These are phyloP conservation scores for Lepus europaeus DNA, from an alignment of 2,113 vertebrate species.

Conservation along the genomic window DNA sequence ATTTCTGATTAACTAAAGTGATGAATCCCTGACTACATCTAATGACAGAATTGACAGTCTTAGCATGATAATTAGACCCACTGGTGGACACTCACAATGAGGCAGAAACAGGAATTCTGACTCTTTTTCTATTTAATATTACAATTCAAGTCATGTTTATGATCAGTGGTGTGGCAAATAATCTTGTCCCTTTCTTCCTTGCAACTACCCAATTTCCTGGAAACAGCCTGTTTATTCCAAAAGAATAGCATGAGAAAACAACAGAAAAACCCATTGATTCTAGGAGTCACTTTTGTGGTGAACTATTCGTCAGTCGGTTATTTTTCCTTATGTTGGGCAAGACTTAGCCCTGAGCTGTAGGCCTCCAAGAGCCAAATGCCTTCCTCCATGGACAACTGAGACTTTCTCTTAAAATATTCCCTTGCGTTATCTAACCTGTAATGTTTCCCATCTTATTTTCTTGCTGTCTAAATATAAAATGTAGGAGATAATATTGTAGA, in stretches of 20 bases:
- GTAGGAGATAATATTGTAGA: slow-evolving; percentile 6
- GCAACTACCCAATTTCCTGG: slow-evolving; percentile 47
- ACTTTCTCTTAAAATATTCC: neutral
- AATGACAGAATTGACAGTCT: slow-evolving; percentile 56
- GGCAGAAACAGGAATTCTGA: slow-evolving; percentile 44
- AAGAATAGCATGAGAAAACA: slow-evolving; percentile 22
- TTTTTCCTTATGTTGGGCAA: neutral
- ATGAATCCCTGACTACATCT: slow-evolving; percentile 29
- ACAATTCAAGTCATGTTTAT: slow-evolving; percentile 65
- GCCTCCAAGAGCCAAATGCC: neutral
- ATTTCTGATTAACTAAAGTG: slow-evolving; percentile 66
- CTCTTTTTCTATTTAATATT: slow-evolving; percentile 39
- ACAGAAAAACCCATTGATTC: neutral
- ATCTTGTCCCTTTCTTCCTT: slow-evolving; percentile 58
- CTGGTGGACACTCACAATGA: slow-evolving; percentile 63
- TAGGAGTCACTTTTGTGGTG: slow-evolving; percentile 2
- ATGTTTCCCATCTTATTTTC: slow-evolving; percentile 20
- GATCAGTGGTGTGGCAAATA: slow-evolving; percentile 69
- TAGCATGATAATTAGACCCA: slow-evolving; percentile 40
- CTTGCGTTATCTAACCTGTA: neutral
- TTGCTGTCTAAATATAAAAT: neutral
- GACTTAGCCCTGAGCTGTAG: neutral
- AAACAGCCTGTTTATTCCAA: slow-evolving; percentile 45
- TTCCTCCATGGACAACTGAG: neutral
- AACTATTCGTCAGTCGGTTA: neutral